Conservation (phyloP, 1,140 invertebrate genomes). For the Panagrolaimus sp. region DNA sequence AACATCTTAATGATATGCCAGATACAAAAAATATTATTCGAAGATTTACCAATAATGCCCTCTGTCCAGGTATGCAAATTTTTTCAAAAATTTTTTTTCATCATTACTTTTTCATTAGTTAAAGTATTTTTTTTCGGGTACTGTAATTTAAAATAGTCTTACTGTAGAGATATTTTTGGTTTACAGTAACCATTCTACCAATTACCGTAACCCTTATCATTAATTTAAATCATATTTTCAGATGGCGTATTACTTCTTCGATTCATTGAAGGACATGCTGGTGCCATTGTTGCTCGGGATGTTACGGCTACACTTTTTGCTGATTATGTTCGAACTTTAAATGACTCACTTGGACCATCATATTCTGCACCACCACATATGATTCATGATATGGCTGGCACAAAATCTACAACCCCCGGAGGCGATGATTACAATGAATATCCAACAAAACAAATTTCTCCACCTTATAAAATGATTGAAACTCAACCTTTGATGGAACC, state of each 20-base stretch:
- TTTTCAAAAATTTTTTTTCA: background rate
- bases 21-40: background rate
- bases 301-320: slow-evolving; percentile 10
- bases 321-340: background rate
- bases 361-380: background rate
- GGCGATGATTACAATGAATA: slow-evolving; percentile 11
- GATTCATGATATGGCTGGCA: slow-evolving; percentile 6
- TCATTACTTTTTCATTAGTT: background rate
- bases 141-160: too few relatives aligned
- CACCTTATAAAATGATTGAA: background rate
- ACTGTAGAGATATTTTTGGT: too few relatives aligned
- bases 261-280: slow-evolving; percentile 59
- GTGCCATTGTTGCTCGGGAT: slow-evolving; percentile 53
- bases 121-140: too few relatives aligned
- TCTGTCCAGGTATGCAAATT: slow-evolving; percentile 40
- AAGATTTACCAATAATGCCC: slow-evolving; percentile 42
- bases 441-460: background rate
- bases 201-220: too few relatives aligned
- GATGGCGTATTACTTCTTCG: slow-evolving; percentile 54
- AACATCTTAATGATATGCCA: slow-evolving; percentile 14
- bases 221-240: slow-evolving; percentile 14
- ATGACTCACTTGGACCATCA: background rate
- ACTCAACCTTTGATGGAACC: slow-evolving; percentile 3
- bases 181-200: too few relatives aligned
- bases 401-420: background rate